These are phyloP conservation scores for Propithecus coquereli DNA, from an alignment of 2,113 vertebrate species.

Conservation along the genomic window DNA sequence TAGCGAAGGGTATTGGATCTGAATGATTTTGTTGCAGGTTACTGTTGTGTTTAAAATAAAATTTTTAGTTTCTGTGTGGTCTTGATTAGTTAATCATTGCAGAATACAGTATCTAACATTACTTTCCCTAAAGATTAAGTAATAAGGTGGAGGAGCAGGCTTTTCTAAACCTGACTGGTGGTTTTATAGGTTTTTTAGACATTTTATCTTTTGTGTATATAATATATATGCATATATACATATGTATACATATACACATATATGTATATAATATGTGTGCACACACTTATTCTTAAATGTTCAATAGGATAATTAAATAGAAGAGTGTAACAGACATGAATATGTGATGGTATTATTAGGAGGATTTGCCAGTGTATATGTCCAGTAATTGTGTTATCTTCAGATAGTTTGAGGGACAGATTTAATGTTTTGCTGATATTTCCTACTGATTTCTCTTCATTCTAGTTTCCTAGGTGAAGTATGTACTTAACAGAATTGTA, in stretches of 20 bases:
- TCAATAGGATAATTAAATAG: neutral
- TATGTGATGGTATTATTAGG: neutral
- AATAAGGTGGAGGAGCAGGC: neutral
- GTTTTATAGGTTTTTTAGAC: neutral
- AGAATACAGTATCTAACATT: neutral
- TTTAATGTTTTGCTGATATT: neutral
- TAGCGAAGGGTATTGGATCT: neutral
- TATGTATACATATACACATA: too few species aligned
- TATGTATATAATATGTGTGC: neutral
- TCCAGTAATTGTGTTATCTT: neutral
- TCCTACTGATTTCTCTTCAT: neutral
- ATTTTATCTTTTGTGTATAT: neutral
- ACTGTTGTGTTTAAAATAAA: neutral
- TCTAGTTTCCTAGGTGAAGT: neutral
- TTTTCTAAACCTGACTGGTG: constrained; percentile 23
- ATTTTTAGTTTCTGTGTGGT: neutral
- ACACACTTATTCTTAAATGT: neutral
- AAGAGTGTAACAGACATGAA: neutral
- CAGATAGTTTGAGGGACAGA: neutral
- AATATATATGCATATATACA: neutral
- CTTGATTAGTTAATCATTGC: neutral
- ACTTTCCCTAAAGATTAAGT: neutral
- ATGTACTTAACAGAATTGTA: neutral
- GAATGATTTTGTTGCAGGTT: neutral
- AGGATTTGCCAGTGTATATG: neutral